A percentile compares a stretch with the other conserved stretches of the same genome.
These are phyloP conservation scores for Tragelaphus imberbis DNA, from an alignment of 2,113 vertebrate genomes.

Conservation along the genomic window DNA sequence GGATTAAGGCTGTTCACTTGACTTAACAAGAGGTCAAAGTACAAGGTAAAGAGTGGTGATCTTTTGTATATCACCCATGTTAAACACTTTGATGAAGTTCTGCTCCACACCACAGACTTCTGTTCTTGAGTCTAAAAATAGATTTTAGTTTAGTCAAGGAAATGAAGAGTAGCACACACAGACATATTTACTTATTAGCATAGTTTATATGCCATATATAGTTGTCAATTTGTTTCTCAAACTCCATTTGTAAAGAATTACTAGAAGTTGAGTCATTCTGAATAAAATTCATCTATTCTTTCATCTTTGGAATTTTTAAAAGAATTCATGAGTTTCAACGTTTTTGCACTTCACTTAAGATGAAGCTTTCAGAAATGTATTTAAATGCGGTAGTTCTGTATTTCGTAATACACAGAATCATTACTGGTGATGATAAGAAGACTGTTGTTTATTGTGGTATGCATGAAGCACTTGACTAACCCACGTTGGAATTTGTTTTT, in stretches of 20 bases:
- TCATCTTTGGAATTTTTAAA: neutral
- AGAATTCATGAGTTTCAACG: slow-evolving; percentile 11
- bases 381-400: neutral
- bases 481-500: neutral
- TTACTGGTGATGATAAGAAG: neutral
- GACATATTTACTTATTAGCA: neutral
- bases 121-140: neutral
- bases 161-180: slow-evolving; percentile 1
- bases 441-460: neutral
- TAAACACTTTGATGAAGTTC: slow-evolving; percentile 1
- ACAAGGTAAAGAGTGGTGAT: neutral
- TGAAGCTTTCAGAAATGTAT: neutral
- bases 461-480: neutral
- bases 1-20: neutral
- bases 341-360: slow-evolving; percentile 9
- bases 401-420: neutral
- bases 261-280: slow-evolving; percentile 30
- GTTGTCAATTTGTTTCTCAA: neutral
- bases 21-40: neutral
- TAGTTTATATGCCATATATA: neutral
- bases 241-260: slow-evolving; percentile 32
- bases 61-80: neutral
- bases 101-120: neutral
- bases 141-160: neutral
- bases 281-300: slow-evolving; percentile 31